A percentile compares a stretch with the other conserved stretches of the same genome.
These are phyloP conservation scores for Barypeithes pellucidus DNA, from an alignment of 2,888 invertebrate genomes.

Conservation along the genomic window DNA sequence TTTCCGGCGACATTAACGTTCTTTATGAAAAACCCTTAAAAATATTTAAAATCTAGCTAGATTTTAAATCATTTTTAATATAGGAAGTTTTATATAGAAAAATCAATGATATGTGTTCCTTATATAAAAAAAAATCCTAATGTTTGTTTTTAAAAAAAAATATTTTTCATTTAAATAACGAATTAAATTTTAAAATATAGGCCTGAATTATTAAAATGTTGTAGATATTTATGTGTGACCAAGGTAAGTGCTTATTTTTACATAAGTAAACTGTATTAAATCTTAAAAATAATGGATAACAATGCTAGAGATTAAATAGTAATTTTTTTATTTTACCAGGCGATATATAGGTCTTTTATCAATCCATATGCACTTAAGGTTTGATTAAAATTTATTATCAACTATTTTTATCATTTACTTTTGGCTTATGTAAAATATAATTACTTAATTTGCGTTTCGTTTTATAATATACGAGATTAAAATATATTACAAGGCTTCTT, in stretches of 20 bases:
- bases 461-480: not conserved
- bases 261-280: not conserved
- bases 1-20: not conserved
- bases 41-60: slow-evolving; percentile 10
- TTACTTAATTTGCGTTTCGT: not conserved
- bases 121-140: slow-evolving; percentile 22
- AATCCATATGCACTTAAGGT: no score
- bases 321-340: no score
- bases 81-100: slow-evolving; percentile 43
- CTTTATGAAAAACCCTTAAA: not conserved
- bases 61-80: slow-evolving; percentile 23
- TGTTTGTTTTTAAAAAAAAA: slow-evolving; percentile 7
- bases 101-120: slow-evolving; percentile 42
- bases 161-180: not conserved
- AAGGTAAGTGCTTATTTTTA: slow-evolving; percentile 17
- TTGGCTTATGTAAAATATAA: not conserved
- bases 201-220: slow-evolving; percentile 13
- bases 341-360: no score
- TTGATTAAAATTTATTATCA: no score
- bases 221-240: slow-evolving; percentile 3
- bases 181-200: slow-evolving; percentile 11
- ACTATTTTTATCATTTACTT: no score
- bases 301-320: no score
- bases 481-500: not conserved
- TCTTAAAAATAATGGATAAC: not conserved